A percentile compares a stretch with the other conserved stretches of the same genome.
These are phyloP conservation scores for Ictalurus furcatus DNA, from an alignment of 2,113 vertebrate species.

Conservation along the genomic window DNA sequence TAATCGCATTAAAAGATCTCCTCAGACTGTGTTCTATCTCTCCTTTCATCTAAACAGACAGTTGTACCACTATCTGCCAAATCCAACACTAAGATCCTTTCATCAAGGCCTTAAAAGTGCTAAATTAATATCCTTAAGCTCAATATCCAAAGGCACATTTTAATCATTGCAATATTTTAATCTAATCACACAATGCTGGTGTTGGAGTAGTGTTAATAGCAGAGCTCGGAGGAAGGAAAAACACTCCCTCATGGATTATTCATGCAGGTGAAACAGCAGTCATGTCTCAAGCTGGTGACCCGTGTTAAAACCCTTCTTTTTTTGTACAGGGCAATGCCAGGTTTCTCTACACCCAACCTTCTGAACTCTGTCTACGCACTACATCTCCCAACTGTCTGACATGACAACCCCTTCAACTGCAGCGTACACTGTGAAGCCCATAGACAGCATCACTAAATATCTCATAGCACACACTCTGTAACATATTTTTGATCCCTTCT, in stretches of 20 bases:
- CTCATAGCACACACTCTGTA: not conserved
- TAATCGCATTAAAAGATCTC: not conserved
- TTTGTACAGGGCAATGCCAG: constrained; percentile 23
- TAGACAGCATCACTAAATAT: not conserved
- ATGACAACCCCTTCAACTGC: constrained; percentile 12
- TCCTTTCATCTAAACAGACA: not conserved
- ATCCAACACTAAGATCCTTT: constrained; percentile 8
- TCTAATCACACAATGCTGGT: not conserved
- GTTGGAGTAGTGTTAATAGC: constrained; percentile 16
- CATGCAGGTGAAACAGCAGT: constrained; percentile 26
- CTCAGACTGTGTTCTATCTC: not conserved
- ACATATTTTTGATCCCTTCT: not conserved
- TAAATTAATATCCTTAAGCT: constrained; percentile 2
- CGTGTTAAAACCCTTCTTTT: constrained; percentile 15
- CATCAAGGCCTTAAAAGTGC: not conserved
- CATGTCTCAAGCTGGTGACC: constrained; percentile 37
- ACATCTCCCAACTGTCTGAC: constrained; percentile 28
- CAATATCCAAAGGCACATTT: constrained; percentile 13
- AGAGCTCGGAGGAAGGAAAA: constrained; percentile 11
- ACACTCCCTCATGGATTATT: constrained; percentile 42
- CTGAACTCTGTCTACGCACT: constrained; percentile 41
- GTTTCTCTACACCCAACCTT: constrained; percentile 20
- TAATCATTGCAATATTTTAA: not conserved
- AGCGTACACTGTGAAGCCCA: not conserved
- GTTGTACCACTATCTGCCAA: not conserved